Percentiles rank a stretch among this genome's conserved stretches.
phyloP scores from a whole-genome alignment of 2,888 invertebrate genomes.

The Ochlodes sylvanus region DNA sequence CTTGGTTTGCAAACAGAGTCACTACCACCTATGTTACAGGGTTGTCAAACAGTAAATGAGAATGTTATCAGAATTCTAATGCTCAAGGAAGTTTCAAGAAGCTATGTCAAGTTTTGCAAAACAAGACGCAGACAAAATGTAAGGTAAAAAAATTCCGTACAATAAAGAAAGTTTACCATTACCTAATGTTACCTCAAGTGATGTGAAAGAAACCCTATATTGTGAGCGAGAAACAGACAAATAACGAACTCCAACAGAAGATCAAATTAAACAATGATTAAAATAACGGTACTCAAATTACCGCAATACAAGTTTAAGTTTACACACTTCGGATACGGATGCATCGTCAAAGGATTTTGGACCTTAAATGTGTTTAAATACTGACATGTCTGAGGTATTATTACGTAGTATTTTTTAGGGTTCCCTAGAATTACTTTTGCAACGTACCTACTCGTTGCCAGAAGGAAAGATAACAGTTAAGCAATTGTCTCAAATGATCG shows the following conservation, averaged over 20 bases:
- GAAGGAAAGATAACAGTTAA: too few relatives aligned
- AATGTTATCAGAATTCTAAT: too few relatives aligned
- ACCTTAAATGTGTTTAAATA: constrained; percentile 1
- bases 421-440: neutral
- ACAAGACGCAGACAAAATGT: neutral
- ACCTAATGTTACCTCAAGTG: constrained; percentile 2
- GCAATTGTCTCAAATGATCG: too few relatives aligned
- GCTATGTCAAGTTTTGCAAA: neutral
- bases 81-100: too few relatives aligned
- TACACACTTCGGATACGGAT: constrained; percentile 5
- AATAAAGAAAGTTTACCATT: neutral
- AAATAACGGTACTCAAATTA: constrained; percentile 38
- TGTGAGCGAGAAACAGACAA: constrained; percentile 24
- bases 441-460: too few relatives aligned
- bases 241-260: constrained; percentile 18
- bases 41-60: too few relatives aligned
- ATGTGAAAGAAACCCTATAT: constrained; percentile 5
- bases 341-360: constrained; percentile 4
- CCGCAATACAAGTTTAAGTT: constrained; percentile 26
- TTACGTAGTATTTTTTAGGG: constrained; percentile 4
- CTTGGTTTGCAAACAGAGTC: too few relatives aligned
- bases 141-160: neutral
- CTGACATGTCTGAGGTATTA: neutral
- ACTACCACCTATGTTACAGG: too few relatives aligned
- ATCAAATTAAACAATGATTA: constrained; percentile 39